These are phyloP conservation scores for Etheostoma nigrum DNA, from an alignment of 2,797 vertebrate species.

Conservation along the genomic window DNA sequence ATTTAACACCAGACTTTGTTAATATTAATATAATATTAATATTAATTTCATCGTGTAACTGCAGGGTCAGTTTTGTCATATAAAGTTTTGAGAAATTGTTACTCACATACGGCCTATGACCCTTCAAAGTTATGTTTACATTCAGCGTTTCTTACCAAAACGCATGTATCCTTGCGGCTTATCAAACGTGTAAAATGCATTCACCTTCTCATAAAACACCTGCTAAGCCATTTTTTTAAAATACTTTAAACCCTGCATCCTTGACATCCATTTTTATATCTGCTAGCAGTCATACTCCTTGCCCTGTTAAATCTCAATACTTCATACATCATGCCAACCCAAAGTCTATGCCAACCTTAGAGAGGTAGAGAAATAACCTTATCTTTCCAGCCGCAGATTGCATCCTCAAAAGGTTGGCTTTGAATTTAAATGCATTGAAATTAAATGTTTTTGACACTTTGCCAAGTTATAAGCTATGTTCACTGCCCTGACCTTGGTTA, in stretches of 20 bases:
- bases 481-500: neutral
- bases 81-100: conserved; percentile 1
- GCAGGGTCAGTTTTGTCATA: neutral
- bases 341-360: neutral
- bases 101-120: neutral
- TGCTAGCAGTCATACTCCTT: neutral
- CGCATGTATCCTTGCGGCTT: neutral
- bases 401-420: neutral
- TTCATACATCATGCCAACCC: neutral
- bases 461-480: neutral
- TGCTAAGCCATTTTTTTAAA: neutral
- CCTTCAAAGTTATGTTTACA: neutral
- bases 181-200: neutral
- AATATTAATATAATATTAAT: conserved; percentile 1
- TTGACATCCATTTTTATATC: neutral
- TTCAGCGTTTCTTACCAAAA: neutral
- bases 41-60: conserved; percentile 18
- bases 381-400: neutral
- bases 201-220: neutral
- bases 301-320: neutral
- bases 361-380: neutral
- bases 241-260: neutral
- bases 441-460: neutral
- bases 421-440: neutral
- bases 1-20: conserved; percentile 25